Evolutionary conservation across 1,140 invertebrate species (phyloP).

Genomic region (Callitettix versicolor): DNA sequence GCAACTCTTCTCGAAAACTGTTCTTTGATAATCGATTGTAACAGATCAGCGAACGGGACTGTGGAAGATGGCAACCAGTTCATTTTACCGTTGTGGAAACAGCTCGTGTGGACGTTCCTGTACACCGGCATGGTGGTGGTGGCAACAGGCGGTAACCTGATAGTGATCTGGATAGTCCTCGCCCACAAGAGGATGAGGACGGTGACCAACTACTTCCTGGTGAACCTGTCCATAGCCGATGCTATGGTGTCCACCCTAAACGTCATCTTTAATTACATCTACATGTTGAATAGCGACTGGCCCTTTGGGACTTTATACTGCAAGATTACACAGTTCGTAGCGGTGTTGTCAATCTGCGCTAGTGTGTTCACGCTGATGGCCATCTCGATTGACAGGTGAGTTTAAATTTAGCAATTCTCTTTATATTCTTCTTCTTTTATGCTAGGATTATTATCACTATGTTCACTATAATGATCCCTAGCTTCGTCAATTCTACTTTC

Average conservation of each 20-base stretch:
- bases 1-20: not conserved
- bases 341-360: slow-evolving; percentile 80
- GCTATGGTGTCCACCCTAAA: slow-evolving; percentile 85
- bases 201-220: slow-evolving; percentile 90
- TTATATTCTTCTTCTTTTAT: no score
- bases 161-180: slow-evolving; percentile 91
- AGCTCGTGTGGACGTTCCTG: slow-evolving; percentile 71
- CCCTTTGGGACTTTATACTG: slow-evolving; percentile 87
- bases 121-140: slow-evolving; percentile 82
- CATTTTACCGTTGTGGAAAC: slow-evolving; percentile 73
- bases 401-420: no score
- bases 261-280: slow-evolving; percentile 87
- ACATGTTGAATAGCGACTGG: slow-evolving; percentile 87
- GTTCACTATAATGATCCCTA: no score
- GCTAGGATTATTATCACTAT: no score
- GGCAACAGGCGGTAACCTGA: slow-evolving; percentile 84
- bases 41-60: slow-evolving; percentile 7
- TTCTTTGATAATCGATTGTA: not conserved
- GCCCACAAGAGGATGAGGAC: slow-evolving; percentile 86
- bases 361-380: slow-evolving; percentile 94
- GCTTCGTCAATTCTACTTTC: no score
- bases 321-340: slow-evolving; percentile 88
- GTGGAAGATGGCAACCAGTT: slow-evolving; percentile 36
- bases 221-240: slow-evolving; percentile 89
- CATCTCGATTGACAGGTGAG: slow-evolving; percentile 91